These are phyloP conservation scores for Sebastes reedi DNA, from an alignment of 2,797 vertebrate species.

Conservation along the genomic window DNA sequence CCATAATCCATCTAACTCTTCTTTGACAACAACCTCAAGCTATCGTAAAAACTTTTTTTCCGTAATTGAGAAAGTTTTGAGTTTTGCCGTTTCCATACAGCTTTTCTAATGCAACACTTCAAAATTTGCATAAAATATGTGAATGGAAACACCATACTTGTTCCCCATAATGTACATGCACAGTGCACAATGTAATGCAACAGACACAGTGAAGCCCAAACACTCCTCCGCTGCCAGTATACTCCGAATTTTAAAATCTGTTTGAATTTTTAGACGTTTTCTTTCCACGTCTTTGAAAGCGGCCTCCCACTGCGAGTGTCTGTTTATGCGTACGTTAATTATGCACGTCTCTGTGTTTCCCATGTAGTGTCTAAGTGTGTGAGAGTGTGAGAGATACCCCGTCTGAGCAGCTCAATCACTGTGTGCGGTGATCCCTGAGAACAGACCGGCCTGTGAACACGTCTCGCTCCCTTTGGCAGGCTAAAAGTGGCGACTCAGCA, in stretches of 20 bases:
- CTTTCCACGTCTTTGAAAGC: background rate
- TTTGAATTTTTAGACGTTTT: background rate
- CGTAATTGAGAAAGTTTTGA: too few species aligned
- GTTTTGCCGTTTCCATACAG: too few species aligned
- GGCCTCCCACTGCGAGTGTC: background rate
- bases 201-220: background rate
- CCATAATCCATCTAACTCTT: too few species aligned
- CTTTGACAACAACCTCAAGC: too few species aligned
- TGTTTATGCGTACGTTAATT: background rate
- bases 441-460: constrained; percentile 32
- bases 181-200: background rate
- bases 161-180: background rate
- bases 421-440: constrained; percentile 43
- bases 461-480: constrained; percentile 28
- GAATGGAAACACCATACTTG: too few species aligned
- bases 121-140: too few species aligned
- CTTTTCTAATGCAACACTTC: too few species aligned
- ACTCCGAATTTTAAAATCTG: background rate
- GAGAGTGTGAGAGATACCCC: background rate
- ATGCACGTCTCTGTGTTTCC: constrained; percentile 9
- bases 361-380: background rate
- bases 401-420: constrained; percentile 27
- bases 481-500: constrained; percentile 57
- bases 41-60: too few species aligned
- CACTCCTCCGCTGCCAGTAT: background rate